Evolutionary conservation across 2,797 vertebrate species (phyloP).

Genomic region (Pelobates cultripes): DNA sequence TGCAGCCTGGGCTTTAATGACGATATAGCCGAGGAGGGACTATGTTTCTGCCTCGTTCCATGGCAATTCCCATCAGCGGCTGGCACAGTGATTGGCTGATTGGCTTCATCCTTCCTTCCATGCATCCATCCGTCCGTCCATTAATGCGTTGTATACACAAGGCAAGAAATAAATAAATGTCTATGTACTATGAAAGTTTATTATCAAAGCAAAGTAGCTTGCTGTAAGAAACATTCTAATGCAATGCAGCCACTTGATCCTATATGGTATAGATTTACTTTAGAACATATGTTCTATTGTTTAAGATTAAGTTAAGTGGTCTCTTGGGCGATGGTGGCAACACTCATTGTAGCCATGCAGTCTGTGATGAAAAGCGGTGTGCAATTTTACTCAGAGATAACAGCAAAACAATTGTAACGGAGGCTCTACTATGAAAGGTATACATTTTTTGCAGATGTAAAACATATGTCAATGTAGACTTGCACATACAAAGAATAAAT

Average conservation of each 20-base stretch:
- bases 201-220: not conserved
- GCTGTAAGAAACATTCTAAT: not conserved
- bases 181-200: no score
- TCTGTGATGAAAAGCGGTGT: not conserved
- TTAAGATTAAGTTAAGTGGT: not conserved
- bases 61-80: no score
- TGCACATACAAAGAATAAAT: no score
- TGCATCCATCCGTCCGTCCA: no score
- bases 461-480: not conserved
- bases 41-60: no score
- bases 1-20: no score
- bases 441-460: not conserved
- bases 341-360: constrained; percentile 3
- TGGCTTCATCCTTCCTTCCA: no score
- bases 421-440: no score
- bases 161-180: no score
- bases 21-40: no score
- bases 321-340: constrained; percentile 9
- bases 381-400: not conserved
- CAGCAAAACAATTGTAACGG: not conserved
- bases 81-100: no score
- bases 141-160: no score
- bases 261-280: not conserved
- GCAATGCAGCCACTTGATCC: not conserved
- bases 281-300: not conserved